Percentiles rank a stretch among this genome's conserved stretches.
Evolutionary conservation across 2,113 vertebrate species (phyloP).

Genomic region (Hyaena hyaena): DNA sequence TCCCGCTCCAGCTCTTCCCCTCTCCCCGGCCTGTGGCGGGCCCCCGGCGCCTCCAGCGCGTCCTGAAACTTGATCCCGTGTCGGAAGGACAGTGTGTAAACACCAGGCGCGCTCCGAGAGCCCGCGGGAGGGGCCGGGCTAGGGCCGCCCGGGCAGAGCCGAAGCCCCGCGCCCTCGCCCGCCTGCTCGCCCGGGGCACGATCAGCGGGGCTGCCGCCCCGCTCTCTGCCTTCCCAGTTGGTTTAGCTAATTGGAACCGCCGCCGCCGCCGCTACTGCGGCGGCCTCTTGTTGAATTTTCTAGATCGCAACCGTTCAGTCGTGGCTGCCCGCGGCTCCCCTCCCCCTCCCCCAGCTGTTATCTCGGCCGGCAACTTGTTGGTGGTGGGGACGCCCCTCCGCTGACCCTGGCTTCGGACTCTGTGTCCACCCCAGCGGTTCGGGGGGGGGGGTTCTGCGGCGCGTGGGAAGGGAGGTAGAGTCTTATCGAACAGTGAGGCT

Average conservation of each 20-base stretch:
- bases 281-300: slow-evolving; percentile 84
- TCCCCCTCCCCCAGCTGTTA: slow-evolving; percentile 71
- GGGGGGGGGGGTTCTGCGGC: neutral
- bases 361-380: slow-evolving; percentile 74
- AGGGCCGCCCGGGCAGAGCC: slow-evolving; percentile 52
- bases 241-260: slow-evolving; percentile 80
- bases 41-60: slow-evolving; percentile 67
- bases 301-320: slow-evolving; percentile 72
- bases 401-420: slow-evolving; percentile 53
- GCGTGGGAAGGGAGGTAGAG: neutral
- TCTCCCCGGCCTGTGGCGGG: slow-evolving; percentile 54
- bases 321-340: slow-evolving; percentile 67
- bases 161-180: slow-evolving; percentile 48
- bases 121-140: slow-evolving; percentile 69
- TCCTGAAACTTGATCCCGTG: slow-evolving; percentile 81
- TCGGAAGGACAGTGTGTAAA: slow-evolving; percentile 82
- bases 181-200: slow-evolving; percentile 61
- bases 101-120: slow-evolving; percentile 73
- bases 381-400: slow-evolving; percentile 46
- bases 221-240: slow-evolving; percentile 75
- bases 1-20: slow-evolving; percentile 62
- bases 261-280: slow-evolving; percentile 68
- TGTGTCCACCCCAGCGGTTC: slow-evolving; percentile 41
- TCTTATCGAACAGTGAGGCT: slow-evolving; percentile 1
- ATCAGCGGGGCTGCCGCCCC: slow-evolving; percentile 62